Percentiles rank a stretch among this genome's conserved stretches.
Conservation (phyloP, 1,140 invertebrate species). For the Drosophila repletoides region DNA sequence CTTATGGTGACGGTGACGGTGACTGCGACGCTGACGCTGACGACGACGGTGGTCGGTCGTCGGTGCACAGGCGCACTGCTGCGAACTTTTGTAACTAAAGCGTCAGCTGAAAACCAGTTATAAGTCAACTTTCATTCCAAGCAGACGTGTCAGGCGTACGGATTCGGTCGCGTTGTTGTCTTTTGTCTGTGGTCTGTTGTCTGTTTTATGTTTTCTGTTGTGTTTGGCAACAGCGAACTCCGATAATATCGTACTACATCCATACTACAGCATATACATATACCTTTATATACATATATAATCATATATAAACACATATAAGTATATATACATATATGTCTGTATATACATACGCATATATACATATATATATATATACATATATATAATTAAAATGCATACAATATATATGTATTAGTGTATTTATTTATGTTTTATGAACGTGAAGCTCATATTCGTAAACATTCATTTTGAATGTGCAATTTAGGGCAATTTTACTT, state of each 20-base stretch:
- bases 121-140: slow-evolving; percentile 81
- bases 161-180: slow-evolving; percentile 39
- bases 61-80: slow-evolving; percentile 57
- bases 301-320: slow-evolving; percentile 15
- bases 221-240: slow-evolving; percentile 39
- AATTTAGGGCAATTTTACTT: too few relatives aligned
- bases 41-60: slow-evolving; percentile 6
- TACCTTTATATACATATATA: too few relatives aligned
- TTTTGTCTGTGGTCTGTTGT: slow-evolving; percentile 34
- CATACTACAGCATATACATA: background rate
- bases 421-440: too few relatives aligned
- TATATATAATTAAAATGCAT: too few relatives aligned
- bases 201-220: slow-evolving; percentile 19
- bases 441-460: too few relatives aligned
- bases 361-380: background rate
- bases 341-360: background rate
- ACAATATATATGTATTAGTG: too few relatives aligned
- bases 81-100: slow-evolving; percentile 51
- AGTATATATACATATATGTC: background rate
- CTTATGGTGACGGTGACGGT: slow-evolving; percentile 39
- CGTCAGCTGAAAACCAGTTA: slow-evolving; percentile 72
- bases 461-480: too few relatives aligned
- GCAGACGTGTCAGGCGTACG: slow-evolving; percentile 67
- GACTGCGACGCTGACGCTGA: background rate
- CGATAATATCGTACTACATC: slow-evolving; percentile 14